A percentile compares a stretch with the other conserved stretches of the same genome.
phyloP scores from a whole-genome alignment of 2,797 vertebrate species.

The Pangasius sanitwongsei region DNA sequence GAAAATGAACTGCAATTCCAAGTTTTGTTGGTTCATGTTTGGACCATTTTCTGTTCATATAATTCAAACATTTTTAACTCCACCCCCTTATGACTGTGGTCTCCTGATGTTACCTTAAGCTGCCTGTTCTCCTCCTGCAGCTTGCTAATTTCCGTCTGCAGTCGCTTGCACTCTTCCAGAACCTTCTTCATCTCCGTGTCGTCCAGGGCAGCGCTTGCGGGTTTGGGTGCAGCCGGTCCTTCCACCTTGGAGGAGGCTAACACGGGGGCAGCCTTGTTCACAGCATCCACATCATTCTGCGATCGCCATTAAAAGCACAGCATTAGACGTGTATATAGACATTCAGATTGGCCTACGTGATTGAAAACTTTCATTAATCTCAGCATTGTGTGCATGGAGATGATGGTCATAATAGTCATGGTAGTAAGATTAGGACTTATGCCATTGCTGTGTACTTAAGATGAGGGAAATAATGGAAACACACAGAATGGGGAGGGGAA shows the following conservation, averaged over 20 bases:
- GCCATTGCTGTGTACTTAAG: not conserved
- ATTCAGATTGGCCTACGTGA: not conserved
- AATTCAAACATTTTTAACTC: not conserved
- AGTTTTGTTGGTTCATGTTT: not conserved
- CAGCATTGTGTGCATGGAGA: not conserved
- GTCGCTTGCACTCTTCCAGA: constrained; percentile 92
- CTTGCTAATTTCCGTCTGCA: constrained; percentile 88
- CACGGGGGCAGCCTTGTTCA: constrained; percentile 76
- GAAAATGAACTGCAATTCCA: not conserved
- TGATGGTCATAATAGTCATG: not conserved
- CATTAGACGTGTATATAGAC: not conserved
- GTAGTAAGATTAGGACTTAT: not conserved
- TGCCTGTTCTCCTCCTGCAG: constrained; percentile 90
- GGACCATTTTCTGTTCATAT: not conserved
- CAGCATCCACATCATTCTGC: constrained; percentile 86
- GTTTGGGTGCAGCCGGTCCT: constrained; percentile 73
- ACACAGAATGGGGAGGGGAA: not conserved
- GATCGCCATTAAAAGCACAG: not conserved
- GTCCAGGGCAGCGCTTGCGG: constrained; percentile 76
- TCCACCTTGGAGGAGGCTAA: constrained; percentile 85
- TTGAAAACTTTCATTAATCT: not conserved
- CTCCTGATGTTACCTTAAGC: constrained; percentile 82
- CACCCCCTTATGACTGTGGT: too few relatives aligned
- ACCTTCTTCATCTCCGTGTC: constrained; percentile 89
- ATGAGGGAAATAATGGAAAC: not conserved